Percentiles rank a stretch among this genome's conserved stretches.
phyloP scores from a whole-genome alignment of 2,888 invertebrate species.

The Agriopis leucophaearia region DNA sequence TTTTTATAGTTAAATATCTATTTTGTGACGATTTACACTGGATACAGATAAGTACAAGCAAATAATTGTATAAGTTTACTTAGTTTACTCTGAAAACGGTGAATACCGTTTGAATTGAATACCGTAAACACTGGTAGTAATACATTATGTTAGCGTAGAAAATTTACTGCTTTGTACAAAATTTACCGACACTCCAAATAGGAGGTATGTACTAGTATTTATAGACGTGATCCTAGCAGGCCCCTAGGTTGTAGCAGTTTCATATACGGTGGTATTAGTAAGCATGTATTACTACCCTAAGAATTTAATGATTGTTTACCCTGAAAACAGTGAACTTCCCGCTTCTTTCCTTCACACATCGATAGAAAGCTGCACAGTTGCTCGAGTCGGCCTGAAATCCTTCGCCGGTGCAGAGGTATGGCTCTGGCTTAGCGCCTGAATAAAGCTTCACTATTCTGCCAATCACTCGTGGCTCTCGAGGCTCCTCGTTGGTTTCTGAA shows the following conservation, averaged over 20 bases:
- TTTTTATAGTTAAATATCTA: too few species aligned
- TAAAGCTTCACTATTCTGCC: constrained; percentile 75
- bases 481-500: constrained; percentile 52
- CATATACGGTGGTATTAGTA: too few species aligned
- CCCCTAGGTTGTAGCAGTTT: too few species aligned
- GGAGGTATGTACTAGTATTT: too few species aligned
- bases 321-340: constrained; percentile 85
- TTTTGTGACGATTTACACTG: too few species aligned
- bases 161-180: neutral
- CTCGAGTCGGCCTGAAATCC: constrained; percentile 91
- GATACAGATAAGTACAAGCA: too few species aligned
- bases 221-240: too few species aligned
- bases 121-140: too few species aligned
- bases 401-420: constrained; percentile 87
- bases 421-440: constrained; percentile 67
- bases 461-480: constrained; percentile 56
- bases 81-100: too few species aligned
- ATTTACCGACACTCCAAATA: neutral
- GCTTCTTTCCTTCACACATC: constrained; percentile 89
- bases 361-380: constrained; percentile 91
- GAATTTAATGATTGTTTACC: constrained; percentile 49
- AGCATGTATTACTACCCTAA: neutral
- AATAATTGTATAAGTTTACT: too few species aligned
- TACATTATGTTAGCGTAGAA: neutral
- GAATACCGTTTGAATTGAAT: too few species aligned